These are phyloP conservation scores for Zaprionus davidi DNA, from an alignment of 1,140 invertebrate species.

Conservation along the genomic window DNA sequence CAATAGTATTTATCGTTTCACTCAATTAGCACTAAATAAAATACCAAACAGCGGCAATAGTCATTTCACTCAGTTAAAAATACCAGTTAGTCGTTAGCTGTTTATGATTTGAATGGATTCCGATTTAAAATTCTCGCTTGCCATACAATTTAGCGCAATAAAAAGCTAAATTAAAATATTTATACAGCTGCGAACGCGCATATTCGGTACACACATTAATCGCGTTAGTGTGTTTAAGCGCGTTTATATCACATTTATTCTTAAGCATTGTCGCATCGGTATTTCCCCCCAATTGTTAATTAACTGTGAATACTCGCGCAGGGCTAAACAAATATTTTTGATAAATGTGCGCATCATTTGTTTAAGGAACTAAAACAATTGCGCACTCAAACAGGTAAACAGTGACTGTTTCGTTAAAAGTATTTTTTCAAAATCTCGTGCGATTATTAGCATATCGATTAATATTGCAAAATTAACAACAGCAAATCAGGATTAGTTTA, in stretches of 20 bases:
- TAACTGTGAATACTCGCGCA: slow-evolving; percentile 18
- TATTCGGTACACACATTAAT: slow-evolving; percentile 8
- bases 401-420: not conserved
- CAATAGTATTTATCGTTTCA: slow-evolving; percentile 52
- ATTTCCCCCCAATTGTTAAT: slow-evolving; percentile 45
- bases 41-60: slow-evolving; percentile 2
- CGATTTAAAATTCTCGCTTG: slow-evolving; percentile 55
- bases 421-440: not conserved
- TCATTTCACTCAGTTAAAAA: slow-evolving; percentile 5
- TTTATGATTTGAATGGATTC: slow-evolving; percentile 13
- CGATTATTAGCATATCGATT: slow-evolving; percentile 2
- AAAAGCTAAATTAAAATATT: slow-evolving; percentile 74
- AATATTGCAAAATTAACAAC: not conserved
- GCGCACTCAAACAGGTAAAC: not conserved
- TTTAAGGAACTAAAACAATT: slow-evolving; percentile 1
- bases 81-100: not conserved
- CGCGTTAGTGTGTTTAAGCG: slow-evolving; percentile 31
- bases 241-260: slow-evolving; percentile 14
- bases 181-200: slow-evolving; percentile 53
- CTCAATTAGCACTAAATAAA: slow-evolving; percentile 13
- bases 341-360: slow-evolving; percentile 2
- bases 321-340: slow-evolving; percentile 19
- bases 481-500: not conserved
- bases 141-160: slow-evolving; percentile 45
- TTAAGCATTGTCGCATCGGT: slow-evolving; percentile 17